These are phyloP conservation scores for Anguilla anguilla DNA, from an alignment of 2,797 vertebrate genomes.

Conservation along the genomic window DNA sequence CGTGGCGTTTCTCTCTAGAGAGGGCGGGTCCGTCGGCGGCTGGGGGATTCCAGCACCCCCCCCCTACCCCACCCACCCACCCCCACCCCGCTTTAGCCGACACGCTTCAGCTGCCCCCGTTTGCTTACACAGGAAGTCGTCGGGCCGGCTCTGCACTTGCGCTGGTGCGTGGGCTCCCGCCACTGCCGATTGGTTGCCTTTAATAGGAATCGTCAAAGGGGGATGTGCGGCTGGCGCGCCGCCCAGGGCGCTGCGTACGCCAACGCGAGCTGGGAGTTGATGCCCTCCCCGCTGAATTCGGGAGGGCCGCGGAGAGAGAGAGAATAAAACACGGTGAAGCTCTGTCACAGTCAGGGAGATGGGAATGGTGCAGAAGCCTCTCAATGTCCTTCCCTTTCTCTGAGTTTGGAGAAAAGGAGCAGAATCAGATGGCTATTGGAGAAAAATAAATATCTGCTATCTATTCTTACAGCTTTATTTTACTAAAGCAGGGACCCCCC, in stretches of 20 bases:
- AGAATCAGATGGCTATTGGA: no score
- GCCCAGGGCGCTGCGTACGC: background rate
- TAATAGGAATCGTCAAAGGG: background rate
- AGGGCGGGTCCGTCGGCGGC: background rate
- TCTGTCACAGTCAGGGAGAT: background rate
- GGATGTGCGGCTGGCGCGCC: background rate
- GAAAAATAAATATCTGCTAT: no score
- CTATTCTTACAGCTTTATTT: no score
- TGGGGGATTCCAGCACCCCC: background rate
- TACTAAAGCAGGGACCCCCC: no score
- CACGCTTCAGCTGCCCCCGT: background rate
- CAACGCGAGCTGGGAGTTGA: background rate
- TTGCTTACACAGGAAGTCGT: slow-evolving; percentile 8
- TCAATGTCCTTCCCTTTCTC: background rate
- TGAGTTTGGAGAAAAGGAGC: no score
- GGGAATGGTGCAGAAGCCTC: background rate
- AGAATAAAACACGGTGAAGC: background rate
- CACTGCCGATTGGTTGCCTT: background rate
- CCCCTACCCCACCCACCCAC: background rate
- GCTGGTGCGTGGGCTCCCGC: background rate
- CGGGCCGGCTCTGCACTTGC: background rate
- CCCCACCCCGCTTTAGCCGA: background rate
- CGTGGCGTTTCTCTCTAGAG: background rate
- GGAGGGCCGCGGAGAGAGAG: background rate
- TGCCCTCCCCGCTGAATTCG: background rate